phyloP scores from a whole-genome alignment of 1,140 invertebrate species.

The Apis dorsata region DNA sequence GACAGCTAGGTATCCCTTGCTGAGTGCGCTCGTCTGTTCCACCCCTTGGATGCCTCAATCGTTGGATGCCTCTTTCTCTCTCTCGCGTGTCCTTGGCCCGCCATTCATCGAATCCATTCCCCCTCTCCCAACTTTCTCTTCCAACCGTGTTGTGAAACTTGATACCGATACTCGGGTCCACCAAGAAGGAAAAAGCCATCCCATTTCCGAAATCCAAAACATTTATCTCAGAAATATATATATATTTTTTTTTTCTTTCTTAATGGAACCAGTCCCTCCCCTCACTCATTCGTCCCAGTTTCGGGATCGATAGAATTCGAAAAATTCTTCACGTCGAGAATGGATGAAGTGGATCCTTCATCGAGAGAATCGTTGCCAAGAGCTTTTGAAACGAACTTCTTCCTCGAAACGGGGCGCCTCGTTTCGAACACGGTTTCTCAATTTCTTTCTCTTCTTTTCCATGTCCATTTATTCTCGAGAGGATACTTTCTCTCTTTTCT shows the following conservation, averaged over 20 bases:
- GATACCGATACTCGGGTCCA: constrained; percentile 40
- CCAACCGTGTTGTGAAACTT: constrained; percentile 7
- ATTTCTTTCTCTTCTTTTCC: not conserved
- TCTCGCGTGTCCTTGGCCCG: constrained; percentile 27
- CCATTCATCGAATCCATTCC: constrained; percentile 24
- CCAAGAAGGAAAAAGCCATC: constrained; percentile 4
- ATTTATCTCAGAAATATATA: constrained; percentile 30
- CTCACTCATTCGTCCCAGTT: not conserved
- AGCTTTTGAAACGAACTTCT: constrained; percentile 36
- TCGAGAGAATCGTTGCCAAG: not conserved
- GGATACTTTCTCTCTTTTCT: too few species aligned
- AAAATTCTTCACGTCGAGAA: constrained; percentile 39
- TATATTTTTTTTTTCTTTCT: constrained; percentile 45
- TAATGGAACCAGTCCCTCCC: constrained; percentile 53
- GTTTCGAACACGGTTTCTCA: not conserved
- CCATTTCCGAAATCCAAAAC: constrained; percentile 60
- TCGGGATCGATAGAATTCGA: constrained; percentile 9
- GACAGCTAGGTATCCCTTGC: constrained; percentile 62
- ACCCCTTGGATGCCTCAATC: constrained; percentile 36
- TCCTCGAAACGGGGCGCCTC: not conserved
- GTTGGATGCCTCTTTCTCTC: constrained; percentile 28
- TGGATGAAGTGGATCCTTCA: constrained; percentile 25
- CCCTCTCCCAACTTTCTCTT: not conserved
- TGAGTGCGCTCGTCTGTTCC: constrained; percentile 69
- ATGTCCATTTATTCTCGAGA: too few species aligned